phyloP scores from a whole-genome alignment of 1,140 invertebrate genomes.

The Drosophila azteca region DNA sequence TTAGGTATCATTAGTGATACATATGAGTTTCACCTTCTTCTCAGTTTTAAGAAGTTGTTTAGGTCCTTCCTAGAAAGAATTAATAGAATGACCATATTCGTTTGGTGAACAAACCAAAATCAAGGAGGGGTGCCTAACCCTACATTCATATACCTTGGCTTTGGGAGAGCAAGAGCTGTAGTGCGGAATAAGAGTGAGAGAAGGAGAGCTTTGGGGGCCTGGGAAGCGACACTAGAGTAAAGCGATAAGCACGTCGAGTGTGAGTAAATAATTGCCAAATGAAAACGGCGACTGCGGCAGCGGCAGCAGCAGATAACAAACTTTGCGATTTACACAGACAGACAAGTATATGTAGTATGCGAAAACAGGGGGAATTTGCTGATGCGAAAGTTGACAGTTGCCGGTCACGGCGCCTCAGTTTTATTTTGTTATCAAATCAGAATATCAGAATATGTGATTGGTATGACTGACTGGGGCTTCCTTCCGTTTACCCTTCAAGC shows the following conservation, averaged over 20 bases:
- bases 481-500: slow-evolving; percentile 64
- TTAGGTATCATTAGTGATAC: too few species aligned
- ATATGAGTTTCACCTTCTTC: too few species aligned
- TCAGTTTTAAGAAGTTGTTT: too few species aligned
- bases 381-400: slow-evolving; percentile 24
- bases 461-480: not conserved
- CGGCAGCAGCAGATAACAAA: slow-evolving; percentile 23
- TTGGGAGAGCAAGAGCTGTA: not conserved
- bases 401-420: slow-evolving; percentile 10
- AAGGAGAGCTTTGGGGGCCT: slow-evolving; percentile 13
- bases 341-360: not conserved
- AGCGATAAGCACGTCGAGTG: slow-evolving; percentile 42
- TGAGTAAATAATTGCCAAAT: slow-evolving; percentile 24
- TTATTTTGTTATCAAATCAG: slow-evolving; percentile 24
- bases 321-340: slow-evolving; percentile 21
- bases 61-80: too few species aligned
- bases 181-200: not conserved
- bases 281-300: slow-evolving; percentile 3
- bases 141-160: not conserved
- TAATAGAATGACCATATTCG: too few species aligned
- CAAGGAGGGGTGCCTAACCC: too few species aligned
- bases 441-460: slow-evolving; percentile 14
- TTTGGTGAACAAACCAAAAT: too few species aligned
- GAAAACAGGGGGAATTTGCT: slow-evolving; percentile 4
- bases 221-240: slow-evolving; percentile 7